Conservation (phyloP, 2,797 vertebrate species). For the Sardinella longiceps region DNA sequence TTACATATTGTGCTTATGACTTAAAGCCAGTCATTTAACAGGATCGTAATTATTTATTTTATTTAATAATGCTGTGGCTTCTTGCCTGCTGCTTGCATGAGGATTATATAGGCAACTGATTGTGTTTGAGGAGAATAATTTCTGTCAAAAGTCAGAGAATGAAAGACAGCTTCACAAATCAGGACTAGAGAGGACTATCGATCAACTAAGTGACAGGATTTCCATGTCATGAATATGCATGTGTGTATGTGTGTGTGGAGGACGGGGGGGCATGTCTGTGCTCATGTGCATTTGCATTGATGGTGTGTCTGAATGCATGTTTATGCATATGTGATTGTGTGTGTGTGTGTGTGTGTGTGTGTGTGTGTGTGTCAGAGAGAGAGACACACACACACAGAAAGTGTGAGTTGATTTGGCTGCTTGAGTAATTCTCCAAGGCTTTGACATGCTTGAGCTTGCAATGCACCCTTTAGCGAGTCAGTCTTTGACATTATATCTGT, state of each 20-base stretch:
- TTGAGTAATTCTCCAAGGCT: background rate
- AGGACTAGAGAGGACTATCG: background rate
- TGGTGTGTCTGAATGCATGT: background rate
- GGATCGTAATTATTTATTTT: background rate
- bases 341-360: slow-evolving; percentile 5
- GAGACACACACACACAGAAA: background rate
- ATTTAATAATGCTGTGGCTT: background rate
- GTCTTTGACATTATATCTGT: background rate
- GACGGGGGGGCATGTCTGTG: too few relatives aligned
- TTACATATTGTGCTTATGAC: background rate
- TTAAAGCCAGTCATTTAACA: background rate
- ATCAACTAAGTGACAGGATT: background rate
- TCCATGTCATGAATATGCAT: slow-evolving; percentile 3
- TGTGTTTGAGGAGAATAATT: background rate
- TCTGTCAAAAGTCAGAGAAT: background rate
- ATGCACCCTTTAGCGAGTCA: background rate
- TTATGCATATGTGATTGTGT: background rate
- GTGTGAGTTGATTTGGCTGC: background rate
- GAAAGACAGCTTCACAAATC: background rate
- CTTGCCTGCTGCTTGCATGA: background rate
- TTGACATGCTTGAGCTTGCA: background rate
- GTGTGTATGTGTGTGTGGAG: too few relatives aligned
- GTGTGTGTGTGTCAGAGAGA: background rate
- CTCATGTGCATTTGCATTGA: background rate
- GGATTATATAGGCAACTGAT: background rate